A percentile compares a stretch with the other conserved stretches of the same genome.
Conservation (phyloP, 2,888 invertebrate species). For the Metacarcinus magister region DNA sequence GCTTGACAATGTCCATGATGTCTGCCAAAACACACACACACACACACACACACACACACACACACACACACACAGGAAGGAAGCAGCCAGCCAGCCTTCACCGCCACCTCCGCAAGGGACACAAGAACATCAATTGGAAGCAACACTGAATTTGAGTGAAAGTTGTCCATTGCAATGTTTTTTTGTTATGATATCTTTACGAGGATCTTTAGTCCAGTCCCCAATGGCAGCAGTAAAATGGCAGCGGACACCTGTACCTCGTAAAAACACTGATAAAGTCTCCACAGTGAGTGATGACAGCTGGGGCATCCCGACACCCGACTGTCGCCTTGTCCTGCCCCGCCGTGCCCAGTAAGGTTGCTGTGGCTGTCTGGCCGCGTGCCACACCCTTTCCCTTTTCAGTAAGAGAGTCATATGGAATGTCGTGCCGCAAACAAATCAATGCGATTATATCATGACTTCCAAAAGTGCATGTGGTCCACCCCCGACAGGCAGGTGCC, state of each 20-base stretch:
- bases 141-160: not conserved
- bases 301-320: not conserved
- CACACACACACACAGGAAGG: not conserved
- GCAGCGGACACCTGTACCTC: not conserved
- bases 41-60: slow-evolving; percentile 47
- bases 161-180: not conserved
- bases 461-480: not conserved
- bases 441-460: not conserved
- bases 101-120: not conserved
- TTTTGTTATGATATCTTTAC: not conserved
- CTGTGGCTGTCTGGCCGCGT: not conserved
- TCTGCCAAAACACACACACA: slow-evolving; percentile 47
- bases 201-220: not conserved
- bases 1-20: too few relatives aligned
- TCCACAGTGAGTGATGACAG: not conserved
- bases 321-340: not conserved
- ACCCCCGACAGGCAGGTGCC: not conserved
- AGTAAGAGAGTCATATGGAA: not conserved
- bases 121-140: slow-evolving; percentile 15
- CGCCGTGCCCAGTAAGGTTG: not conserved
- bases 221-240: not conserved
- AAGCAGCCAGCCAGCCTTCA: not conserved
- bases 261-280: not conserved
- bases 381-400: not conserved
- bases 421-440: not conserved